Base-by-base conservation (phyloP, 2,113 vertebrate species). In the Cheilinus undulatus region DNA sequence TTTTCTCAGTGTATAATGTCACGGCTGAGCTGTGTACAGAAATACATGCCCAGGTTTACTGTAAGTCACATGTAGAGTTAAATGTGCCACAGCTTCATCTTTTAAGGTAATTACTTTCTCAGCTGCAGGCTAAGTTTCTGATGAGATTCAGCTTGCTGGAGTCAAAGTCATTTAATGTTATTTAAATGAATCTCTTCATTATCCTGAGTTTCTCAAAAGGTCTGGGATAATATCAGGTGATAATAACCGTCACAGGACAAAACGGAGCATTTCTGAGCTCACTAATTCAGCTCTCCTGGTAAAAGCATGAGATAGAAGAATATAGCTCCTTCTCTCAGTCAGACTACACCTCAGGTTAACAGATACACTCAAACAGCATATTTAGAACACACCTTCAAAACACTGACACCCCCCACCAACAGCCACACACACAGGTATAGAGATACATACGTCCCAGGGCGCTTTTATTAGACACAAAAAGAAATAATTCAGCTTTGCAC, bases 401-500 rank as follows among this genome's bases (percentile, higher is more conserved):
- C 40, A 59, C 61, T 54, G 26, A 51, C 43, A 19, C 40, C 57
- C 30, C 45, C 57, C 30, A 30, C 56, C 57, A 49, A 45, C 46
- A 10, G 43, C 53, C 61, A 66, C 58, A 50, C 40, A 50, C 43
- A 65, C 63, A 51, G 20, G 53, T 40, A 23, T 42, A 17, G 61
- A 69, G 43, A 58, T 32, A 32, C 40, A 11, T 20, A 73, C 17
- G 32, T 78, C 84, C 82, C 82, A 14, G 54, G 67, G 85, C 32
- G 45, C 80, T 86, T 83, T 68, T 81, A 85, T 83, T 80, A 83
- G 73, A 88, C 90, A 85, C 51, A 74, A 84, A 85, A 82, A 76
- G 78, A 87, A 78, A 89, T 84, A 84, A 89, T 87, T 86, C 83
- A 80, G 84, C 70, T 65, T n/a, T 87, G 88, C 85, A 89, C 90